These are phyloP conservation scores for Eucidaris tribuloides DNA, from an alignment of 35 echinoderm and acorn worm genomes.

Conservation along the genomic window DNA sequence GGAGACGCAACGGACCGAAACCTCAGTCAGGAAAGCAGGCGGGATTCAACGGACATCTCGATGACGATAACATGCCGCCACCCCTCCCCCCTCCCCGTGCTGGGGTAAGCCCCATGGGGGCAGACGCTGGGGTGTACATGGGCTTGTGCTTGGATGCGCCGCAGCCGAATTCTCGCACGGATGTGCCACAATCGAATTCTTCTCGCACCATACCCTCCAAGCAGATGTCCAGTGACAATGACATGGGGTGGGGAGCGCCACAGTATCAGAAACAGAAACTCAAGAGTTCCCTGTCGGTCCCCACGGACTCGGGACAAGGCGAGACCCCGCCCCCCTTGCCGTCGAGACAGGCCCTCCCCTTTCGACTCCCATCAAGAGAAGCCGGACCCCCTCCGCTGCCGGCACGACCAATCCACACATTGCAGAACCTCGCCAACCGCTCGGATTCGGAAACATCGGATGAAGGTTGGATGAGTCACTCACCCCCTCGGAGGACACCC, in stretches of 20 bases:
- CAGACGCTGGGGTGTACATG: conserved; percentile 20
- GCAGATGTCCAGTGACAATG: background rate
- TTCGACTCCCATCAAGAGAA: background rate
- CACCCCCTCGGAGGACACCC: background rate
- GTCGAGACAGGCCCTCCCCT: background rate
- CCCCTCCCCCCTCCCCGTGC: conserved; percentile 62
- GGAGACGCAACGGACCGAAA: background rate
- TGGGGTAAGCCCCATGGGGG: conserved; percentile 24
- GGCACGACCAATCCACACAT: background rate
- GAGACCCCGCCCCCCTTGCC: conserved; percentile 1
- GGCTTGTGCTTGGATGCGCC: background rate
- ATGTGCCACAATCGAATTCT: too few relatives aligned
- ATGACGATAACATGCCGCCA: conserved; percentile 32
- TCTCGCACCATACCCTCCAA: background rate
- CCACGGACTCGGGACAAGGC: background rate
- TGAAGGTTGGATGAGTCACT: background rate
- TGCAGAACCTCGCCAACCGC: background rate
- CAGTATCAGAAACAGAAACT: background rate
- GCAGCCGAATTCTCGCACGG: too few relatives aligned
- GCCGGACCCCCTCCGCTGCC: background rate
- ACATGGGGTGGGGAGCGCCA: background rate
- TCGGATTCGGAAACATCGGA: conserved; percentile 7
- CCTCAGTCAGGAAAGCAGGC: background rate
- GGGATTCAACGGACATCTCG: background rate
- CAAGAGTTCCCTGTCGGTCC: background rate